Evolutionary conservation across 2,888 invertebrate genomes (phyloP).

Genomic region (Notodonta ziczac): DNA sequence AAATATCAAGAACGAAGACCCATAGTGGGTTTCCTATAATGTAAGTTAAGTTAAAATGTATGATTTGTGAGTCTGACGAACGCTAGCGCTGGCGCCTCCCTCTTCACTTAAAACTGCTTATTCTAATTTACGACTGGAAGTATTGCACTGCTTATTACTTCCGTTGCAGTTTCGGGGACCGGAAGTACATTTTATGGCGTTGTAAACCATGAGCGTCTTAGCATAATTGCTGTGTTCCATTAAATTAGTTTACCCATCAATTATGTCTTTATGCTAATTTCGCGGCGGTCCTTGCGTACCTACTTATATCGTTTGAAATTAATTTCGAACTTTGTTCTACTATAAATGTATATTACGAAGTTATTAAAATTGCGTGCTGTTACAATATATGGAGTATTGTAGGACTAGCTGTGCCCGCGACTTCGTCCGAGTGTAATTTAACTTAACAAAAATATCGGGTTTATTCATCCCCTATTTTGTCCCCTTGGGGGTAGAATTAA

Average conservation of each 20-base stretch:
- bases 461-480: too few relatives aligned
- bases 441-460: too few relatives aligned
- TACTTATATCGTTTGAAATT: constrained; percentile 32
- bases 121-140: constrained; percentile 77
- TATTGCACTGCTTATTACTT: constrained; percentile 82
- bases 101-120: constrained; percentile 76
- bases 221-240: constrained; percentile 80
- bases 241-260: constrained; percentile 80
- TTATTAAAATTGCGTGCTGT: not conserved
- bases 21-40: not conserved
- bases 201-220: constrained; percentile 80
- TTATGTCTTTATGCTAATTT: constrained; percentile 75
- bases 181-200: constrained; percentile 78
- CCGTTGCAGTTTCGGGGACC: constrained; percentile 76
- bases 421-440: too few relatives aligned
- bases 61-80: constrained; percentile 44
- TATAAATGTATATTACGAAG: constrained; percentile 26
- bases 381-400: not conserved
- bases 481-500: too few relatives aligned
- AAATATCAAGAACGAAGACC: not conserved
- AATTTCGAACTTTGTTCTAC: constrained; percentile 43
- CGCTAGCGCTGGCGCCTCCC: constrained; percentile 47
- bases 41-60: constrained; percentile 23
- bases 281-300: constrained; percentile 48
- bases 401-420: too few relatives aligned